Evolutionary conservation across 1,140 invertebrate genomes (phyloP), one percentile per base, ranked within the genome.

Genomic region (Dryas iulia): DNA sequence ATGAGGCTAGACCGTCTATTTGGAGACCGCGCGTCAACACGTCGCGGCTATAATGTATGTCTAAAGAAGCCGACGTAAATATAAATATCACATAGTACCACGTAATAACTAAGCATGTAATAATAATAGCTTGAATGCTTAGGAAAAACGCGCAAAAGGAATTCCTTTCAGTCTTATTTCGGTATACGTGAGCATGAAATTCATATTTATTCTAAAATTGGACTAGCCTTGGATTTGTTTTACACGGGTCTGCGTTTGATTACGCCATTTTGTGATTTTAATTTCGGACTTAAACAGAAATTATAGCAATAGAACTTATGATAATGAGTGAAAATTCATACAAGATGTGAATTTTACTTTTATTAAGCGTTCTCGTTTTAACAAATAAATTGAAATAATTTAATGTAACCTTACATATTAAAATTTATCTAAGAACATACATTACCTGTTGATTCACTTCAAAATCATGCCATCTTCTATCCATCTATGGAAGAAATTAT

Each of bases 1-100:
- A 54, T 54, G 53, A n/a, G 53, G 75, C 67, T 81, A 79, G 79
- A 75, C 75, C 63, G 66, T 78, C 80, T 85, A 83, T 85, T 85
- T 82, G 77, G 73, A 77, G 83, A 79, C 52, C 72, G 66, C 74
- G 73, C 72, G 63, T 71, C 28, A 56, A 26, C 53, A 26, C 53
- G 53, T 56, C 53, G 53, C 24, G 11, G 1, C 21, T 24, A 12
- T 21, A 12, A 53, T 53, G 21, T 53, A 39, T 12, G 4, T 2
- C n/a, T 39, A 33, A 28, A 33, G 31, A 12, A 33, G 31, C 11
- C 10, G 12, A 12, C 2, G 11, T 2, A n/a, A 33, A 33, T 33
- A 11, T 33, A 33, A 33, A 33, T n/a, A 3, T 33, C 31, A 11
- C 0, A 12, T 11, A 33, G 12, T 11, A 12, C 31, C 0, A 11